Evolutionary conservation across 2,888 invertebrate species (phyloP).

Genomic region (Calephelis perditalis): DNA sequence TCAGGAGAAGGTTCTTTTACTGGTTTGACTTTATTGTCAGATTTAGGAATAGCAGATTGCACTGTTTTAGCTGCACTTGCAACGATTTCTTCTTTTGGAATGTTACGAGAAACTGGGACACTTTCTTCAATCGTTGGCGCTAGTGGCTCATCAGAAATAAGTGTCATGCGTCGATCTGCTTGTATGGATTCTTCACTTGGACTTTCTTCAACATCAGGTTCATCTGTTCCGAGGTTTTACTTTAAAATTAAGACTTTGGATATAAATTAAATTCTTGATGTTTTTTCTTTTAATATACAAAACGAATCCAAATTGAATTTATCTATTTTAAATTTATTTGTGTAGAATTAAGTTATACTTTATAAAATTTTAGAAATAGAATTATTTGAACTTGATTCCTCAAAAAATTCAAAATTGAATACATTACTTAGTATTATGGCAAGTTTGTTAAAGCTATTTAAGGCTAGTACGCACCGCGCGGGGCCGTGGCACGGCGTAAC

Average conservation of each 20-base stretch:
- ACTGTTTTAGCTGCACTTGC: slow-evolving; percentile 29
- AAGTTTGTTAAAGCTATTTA: slow-evolving; percentile 8
- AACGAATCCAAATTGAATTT: too few species aligned
- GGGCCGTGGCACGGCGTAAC: slow-evolving; percentile 81
- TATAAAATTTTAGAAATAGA: too few species aligned
- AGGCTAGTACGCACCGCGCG: slow-evolving; percentile 81
- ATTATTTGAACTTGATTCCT: too few species aligned
- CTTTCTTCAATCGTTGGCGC: slow-evolving; percentile 38
- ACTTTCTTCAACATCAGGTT: slow-evolving; percentile 41
- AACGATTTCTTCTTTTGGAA: slow-evolving; percentile 38
- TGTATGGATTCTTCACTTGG: slow-evolving; percentile 50
- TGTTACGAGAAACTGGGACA: slow-evolving; percentile 31
- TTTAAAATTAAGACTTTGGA: slow-evolving; percentile 12
- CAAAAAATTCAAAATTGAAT: background rate
- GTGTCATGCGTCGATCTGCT: slow-evolving; percentile 64
- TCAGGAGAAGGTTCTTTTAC: slow-evolving; percentile 3
- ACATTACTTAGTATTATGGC: slow-evolving; percentile 14
- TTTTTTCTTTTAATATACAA: too few species aligned
- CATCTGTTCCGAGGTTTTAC: slow-evolving; percentile 46
- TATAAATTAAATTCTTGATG: background rate
- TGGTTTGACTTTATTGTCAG: background rate
- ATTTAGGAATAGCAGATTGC: slow-evolving; percentile 4
- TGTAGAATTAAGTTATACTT: too few species aligned
- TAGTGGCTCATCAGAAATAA: slow-evolving; percentile 49
- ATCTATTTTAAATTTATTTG: too few species aligned